Conservation (phyloP, 2,797 vertebrate genomes). For the Hoplostethus mediterraneus region DNA sequence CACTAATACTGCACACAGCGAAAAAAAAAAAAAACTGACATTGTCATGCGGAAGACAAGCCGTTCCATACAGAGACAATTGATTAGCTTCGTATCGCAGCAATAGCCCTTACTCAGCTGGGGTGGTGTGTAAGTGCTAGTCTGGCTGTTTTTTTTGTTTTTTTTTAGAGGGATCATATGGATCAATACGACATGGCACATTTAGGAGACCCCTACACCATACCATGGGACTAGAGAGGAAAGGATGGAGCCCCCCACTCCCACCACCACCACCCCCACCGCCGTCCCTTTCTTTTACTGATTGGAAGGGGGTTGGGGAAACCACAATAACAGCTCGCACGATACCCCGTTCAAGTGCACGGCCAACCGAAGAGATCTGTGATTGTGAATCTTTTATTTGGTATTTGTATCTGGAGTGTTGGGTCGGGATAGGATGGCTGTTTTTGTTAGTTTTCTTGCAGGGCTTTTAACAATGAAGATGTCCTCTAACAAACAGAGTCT, state of each 20-base stretch:
- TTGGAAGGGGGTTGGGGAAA: constrained; percentile 55
- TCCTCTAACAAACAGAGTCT: constrained; percentile 74
- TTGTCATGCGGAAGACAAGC: constrained; percentile 68
- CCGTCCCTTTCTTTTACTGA: constrained; percentile 25
- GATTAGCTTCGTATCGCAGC: constrained; percentile 78
- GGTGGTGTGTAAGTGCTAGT: constrained; percentile 66
- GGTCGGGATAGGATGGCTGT: constrained; percentile 61
- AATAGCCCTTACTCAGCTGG: constrained; percentile 83
- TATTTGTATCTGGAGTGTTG: constrained; percentile 59
- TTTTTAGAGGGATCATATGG: constrained; percentile 66
- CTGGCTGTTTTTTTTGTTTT: constrained; percentile 49
- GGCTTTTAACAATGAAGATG: constrained; percentile 66
- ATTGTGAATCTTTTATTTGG: constrained; percentile 61
- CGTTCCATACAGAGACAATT: constrained; percentile 78
- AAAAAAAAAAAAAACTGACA: constrained; percentile 67
- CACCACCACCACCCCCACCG: constrained; percentile 30
- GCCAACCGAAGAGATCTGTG: constrained; percentile 43
- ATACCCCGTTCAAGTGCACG: constrained; percentile 71
- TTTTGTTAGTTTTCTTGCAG: constrained; percentile 68
- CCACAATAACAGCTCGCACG: constrained; percentile 55
- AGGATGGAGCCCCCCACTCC: constrained; percentile 59
- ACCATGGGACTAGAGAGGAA: constrained; percentile 60
- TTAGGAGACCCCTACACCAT: constrained; percentile 71
- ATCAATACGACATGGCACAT: constrained; percentile 82
- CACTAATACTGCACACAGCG: constrained; percentile 46